A percentile compares a stretch with the other conserved stretches of the same genome.
These are phyloP conservation scores for Quadroppia sp. DNA, from an alignment of 2,888 invertebrate genomes.

Conservation along the genomic window DNA sequence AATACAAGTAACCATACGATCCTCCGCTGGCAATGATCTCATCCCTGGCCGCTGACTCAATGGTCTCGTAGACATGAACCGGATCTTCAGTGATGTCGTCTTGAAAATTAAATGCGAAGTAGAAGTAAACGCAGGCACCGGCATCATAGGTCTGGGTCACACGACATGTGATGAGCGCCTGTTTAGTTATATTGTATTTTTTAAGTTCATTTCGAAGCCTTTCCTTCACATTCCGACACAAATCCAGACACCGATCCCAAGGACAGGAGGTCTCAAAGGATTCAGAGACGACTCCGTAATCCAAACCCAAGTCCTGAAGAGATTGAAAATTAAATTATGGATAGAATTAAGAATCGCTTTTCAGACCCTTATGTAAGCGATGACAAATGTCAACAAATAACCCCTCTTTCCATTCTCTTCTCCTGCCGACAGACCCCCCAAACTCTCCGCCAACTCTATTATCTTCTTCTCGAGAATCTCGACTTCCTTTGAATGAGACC, in stretches of 20 bases:
- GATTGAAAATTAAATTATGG: conserved; percentile 38
- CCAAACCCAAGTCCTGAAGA: conserved; percentile 77
- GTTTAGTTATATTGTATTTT: conserved; percentile 60
- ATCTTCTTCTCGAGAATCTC: conserved; percentile 69
- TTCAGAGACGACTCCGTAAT: conserved; percentile 82
- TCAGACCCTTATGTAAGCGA: conserved; percentile 89
- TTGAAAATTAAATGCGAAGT: conserved; percentile 75
- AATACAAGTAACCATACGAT: neutral
- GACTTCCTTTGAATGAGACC: conserved; percentile 60
- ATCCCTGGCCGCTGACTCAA: conserved; percentile 55
- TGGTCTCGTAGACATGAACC: conserved; percentile 47
- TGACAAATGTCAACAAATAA: conserved; percentile 93
- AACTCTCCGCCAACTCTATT: conserved; percentile 69
- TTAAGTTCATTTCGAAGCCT: conserved; percentile 61
- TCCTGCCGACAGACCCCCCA: conserved; percentile 80
- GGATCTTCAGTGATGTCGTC: conserved; percentile 50
- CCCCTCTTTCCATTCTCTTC: conserved; percentile 91
- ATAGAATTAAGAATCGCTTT: conserved; percentile 44
- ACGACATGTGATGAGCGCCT: conserved; percentile 66
- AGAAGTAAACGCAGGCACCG: conserved; percentile 93
- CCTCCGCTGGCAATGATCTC: conserved; percentile 60
- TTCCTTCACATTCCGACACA: conserved; percentile 86
- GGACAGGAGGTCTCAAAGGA: conserved; percentile 98
- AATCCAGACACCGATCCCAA: conserved; percentile 70
- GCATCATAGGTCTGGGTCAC: conserved; percentile 96